Conservation (phyloP, 2,888 invertebrate genomes). For the Coleophora deauratella region DNA sequence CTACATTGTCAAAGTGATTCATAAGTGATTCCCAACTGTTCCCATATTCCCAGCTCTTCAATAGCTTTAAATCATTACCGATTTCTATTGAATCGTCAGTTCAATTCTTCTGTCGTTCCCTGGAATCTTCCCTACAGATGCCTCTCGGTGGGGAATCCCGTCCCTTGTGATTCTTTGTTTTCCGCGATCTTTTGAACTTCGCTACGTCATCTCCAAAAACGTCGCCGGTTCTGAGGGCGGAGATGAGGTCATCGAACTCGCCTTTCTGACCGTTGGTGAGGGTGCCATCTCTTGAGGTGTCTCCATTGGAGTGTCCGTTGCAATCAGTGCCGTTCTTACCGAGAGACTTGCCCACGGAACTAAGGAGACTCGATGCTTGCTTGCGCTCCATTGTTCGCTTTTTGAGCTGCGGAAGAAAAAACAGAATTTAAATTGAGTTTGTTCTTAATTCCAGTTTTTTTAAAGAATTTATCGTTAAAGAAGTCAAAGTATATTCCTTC, state of each 20-base stretch:
- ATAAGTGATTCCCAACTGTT: no score
- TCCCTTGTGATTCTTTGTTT: conserved; percentile 62
- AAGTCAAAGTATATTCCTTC: no score
- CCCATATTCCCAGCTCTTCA: no score
- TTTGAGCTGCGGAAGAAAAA: conserved; percentile 72
- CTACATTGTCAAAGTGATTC: conserved; percentile 1
- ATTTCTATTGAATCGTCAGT: neutral
- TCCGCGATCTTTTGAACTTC: conserved; percentile 79
- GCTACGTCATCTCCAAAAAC: conserved; percentile 97
- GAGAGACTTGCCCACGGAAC: conserved; percentile 82
- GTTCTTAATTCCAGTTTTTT: no score
- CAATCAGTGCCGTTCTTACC: conserved; percentile 75
- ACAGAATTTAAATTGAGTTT: neutral
- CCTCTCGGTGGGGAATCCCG: conserved; percentile 61
- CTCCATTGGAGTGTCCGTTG: conserved; percentile 63
- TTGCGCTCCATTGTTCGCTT: conserved; percentile 91
- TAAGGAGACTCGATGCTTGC: conserved; percentile 84
- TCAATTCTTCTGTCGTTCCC: conserved; percentile 62
- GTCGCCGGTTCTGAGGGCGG: conserved; percentile 93
- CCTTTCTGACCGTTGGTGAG: conserved; percentile 78
- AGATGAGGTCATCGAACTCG: conserved; percentile 97
- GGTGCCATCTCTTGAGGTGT: conserved; percentile 46
- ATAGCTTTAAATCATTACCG: neutral
- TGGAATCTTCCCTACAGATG: conserved; percentile 59
- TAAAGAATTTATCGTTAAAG: no score